Evolutionary conservation across 2,888 invertebrate genomes (phyloP).

Genomic region (Nineta flava): DNA sequence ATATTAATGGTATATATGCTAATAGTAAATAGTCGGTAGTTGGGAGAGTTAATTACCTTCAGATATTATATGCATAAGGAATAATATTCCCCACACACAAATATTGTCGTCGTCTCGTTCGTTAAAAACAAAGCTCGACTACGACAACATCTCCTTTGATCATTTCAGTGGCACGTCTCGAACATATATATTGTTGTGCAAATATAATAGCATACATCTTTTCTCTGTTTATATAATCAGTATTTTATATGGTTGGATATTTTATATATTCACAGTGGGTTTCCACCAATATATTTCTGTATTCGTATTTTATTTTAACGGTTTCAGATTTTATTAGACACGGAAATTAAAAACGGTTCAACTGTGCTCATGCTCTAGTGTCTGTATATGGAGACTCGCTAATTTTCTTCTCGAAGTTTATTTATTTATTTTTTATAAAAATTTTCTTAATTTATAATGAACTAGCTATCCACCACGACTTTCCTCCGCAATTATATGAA

Average conservation of each 20-base stretch:
- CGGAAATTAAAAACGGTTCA: slow-evolving; percentile 1
- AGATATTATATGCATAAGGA: slow-evolving; percentile 6
- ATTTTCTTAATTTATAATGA: too few relatives aligned
- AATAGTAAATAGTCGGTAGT: not conserved
- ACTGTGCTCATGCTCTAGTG: too few relatives aligned
- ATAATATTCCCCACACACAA: slow-evolving; percentile 6
- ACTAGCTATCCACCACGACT: too few relatives aligned
- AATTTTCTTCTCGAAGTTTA: too few relatives aligned
- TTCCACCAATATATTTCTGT: not conserved
- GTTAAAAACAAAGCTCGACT: slow-evolving; percentile 1
- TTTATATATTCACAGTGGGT: not conserved
- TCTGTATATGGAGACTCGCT: not conserved
- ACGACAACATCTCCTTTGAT: slow-evolving; percentile 4
- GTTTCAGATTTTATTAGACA: not conserved
- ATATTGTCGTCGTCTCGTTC: slow-evolving; percentile 3
- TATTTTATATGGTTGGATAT: not conserved
- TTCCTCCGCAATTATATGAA: too few relatives aligned
- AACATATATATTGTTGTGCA: not conserved
- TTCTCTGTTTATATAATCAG: not conserved
- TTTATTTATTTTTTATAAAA: too few relatives aligned
- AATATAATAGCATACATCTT: not conserved
- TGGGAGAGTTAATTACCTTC: slow-evolving; percentile 5
- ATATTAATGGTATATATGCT: too few relatives aligned
- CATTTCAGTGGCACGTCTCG: slow-evolving; percentile 1
- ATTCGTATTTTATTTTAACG: not conserved